Evolutionary conservation across 2,888 invertebrate species (phyloP), one percentile per base, ranked within the genome.

Genomic region (Dasysyrphus tricinctus): DNA sequence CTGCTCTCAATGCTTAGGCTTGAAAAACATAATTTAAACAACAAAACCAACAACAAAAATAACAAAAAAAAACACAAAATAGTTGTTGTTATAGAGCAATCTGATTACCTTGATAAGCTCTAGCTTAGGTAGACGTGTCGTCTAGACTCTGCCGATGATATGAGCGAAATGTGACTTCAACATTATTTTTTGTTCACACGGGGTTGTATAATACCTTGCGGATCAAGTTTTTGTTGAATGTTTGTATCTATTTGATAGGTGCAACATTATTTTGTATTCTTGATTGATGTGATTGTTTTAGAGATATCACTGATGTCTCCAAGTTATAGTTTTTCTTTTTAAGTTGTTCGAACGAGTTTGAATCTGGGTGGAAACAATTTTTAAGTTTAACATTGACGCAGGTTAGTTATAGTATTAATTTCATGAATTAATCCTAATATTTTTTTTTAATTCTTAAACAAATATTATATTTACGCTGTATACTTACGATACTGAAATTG

Each of bases 81-180:
- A 19, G 2, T 44, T 44, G 47, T 8, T 16, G 3, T 8, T n/a
- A 44, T 49, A 49, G 49, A 49, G 12, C 49, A 24, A 5, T 77
- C 65, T 39, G 81, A 77, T 19, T 34, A 51, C 14, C 42, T 29
- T 47, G 54, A 54, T 72, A 51, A 59, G 65, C 57, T n/a, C n/a
- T 78, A 65, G 65, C 44, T n/a, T 70, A 24, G 57, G 77, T 19
- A 78, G 82, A 78, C 82, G 61, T 67, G 74, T 83, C 49, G 49
- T 49, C 49, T 49, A 79, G 82, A 79, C 82, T 56, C 74, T 79
- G 56, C 32, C 14, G 14, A 14, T 14, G 2, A 29, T 51, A 4
- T 61, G 39, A 79, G 61, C 63, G 44, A 54, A 51, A 59, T 83
- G 74, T 14, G 49, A 11, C 16, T 49, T 39, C n/a, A 0, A 9